Evolutionary conservation across 2,797 vertebrate species (phyloP).

Genomic region (Argyrosomus regius): DNA sequence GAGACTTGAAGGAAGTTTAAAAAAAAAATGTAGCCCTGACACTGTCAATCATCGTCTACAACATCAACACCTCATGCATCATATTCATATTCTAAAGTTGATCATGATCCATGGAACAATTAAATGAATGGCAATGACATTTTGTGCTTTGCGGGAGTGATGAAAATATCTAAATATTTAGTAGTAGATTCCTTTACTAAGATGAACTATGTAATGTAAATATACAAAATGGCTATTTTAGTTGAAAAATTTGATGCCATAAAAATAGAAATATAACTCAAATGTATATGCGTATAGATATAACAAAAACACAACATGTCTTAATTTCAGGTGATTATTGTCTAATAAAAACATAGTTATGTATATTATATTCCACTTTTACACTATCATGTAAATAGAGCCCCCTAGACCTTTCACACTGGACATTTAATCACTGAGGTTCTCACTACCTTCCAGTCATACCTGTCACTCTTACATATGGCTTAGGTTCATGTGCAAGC

Average conservation of each 20-base stretch:
- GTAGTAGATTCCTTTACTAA: not conserved
- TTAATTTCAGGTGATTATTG: too few species aligned
- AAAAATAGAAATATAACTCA: too few species aligned
- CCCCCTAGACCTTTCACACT: too few species aligned
- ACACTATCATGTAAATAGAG: too few species aligned
- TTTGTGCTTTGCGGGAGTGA: not conserved
- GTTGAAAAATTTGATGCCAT: too few species aligned
- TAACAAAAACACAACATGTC: not conserved
- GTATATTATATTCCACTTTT: too few species aligned
- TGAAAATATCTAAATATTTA: not conserved
- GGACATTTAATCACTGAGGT: not conserved
- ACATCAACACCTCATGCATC: not conserved
- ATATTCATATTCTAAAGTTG: not conserved
- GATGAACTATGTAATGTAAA: not conserved
- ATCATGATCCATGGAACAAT: not conserved
- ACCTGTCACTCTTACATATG: not conserved
- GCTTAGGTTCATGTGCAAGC: not conserved
- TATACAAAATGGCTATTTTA: not conserved
- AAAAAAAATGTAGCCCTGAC: not conserved
- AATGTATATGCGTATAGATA: too few species aligned
- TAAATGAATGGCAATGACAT: not conserved
- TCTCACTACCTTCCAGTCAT: not conserved
- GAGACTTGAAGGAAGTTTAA: not conserved
- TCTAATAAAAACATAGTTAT: too few species aligned
- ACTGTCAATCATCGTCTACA: not conserved